Conservation (phyloP, 2,797 vertebrate genomes). For the Cossypha caffra region DNA sequence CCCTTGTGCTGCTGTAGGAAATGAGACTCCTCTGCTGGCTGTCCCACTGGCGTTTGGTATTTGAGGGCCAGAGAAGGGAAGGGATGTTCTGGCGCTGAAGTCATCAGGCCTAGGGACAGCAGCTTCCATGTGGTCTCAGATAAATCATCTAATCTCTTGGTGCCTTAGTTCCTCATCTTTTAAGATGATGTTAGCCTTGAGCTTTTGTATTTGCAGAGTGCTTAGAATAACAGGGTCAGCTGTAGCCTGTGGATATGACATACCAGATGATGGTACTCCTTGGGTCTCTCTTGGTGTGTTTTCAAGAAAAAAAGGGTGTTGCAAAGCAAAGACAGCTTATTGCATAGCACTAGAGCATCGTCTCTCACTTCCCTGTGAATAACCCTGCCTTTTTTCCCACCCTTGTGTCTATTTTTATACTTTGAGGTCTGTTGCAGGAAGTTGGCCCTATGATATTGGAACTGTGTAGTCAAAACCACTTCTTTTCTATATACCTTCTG, state of each 20-base stretch:
- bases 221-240: neutral
- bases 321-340: neutral
- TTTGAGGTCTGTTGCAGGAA: neutral
- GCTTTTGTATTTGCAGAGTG: neutral
- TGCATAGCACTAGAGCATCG: accelerated
- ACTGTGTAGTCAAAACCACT: neutral
- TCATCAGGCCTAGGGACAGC: neutral
- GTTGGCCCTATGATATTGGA: neutral
- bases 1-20: neutral
- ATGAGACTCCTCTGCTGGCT: neutral
- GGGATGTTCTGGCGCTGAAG: neutral
- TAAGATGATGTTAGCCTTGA: neutral
- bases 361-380: neutral
- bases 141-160: neutral
- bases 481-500: neutral
- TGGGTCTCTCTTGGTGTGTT: neutral
- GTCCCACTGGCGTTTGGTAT: neutral
- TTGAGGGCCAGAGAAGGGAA: neutral
- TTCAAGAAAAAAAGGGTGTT: neutral
- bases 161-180: neutral
- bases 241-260: accelerated
- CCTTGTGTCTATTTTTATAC: neutral
- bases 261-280: neutral
- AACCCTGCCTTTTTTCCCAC: neutral
- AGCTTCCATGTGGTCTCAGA: neutral